These are phyloP conservation scores for Sebastes vulpes DNA, from an alignment of 2,797 vertebrate genomes.

Conservation along the genomic window DNA sequence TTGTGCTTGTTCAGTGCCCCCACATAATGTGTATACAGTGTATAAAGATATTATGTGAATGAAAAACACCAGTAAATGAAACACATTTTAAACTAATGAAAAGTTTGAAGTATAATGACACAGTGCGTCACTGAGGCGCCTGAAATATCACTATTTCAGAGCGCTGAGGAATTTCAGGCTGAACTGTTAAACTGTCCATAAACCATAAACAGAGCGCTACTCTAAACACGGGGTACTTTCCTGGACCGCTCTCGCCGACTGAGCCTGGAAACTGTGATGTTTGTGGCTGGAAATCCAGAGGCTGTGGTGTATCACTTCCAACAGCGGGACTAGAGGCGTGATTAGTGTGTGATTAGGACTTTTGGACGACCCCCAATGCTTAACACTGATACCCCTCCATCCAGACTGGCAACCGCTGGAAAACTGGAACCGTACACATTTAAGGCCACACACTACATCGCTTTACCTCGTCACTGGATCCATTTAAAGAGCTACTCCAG, in stretches of 20 bases:
- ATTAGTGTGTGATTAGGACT: constrained; percentile 50
- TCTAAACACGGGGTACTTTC: constrained; percentile 64
- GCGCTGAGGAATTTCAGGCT: constrained; percentile 34
- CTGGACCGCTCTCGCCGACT: constrained; percentile 29
- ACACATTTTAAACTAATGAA: constrained; percentile 63
- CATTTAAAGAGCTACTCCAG: not conserved
- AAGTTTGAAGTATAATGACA: constrained; percentile 44
- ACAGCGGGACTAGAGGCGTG: constrained; percentile 1
- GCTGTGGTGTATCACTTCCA: constrained; percentile 41
- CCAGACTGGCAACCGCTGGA: constrained; percentile 3
- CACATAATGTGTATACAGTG: constrained; percentile 19
- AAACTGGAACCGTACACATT: constrained; percentile 6
- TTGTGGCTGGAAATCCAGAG: constrained; percentile 66
- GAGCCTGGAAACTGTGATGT: constrained; percentile 73
- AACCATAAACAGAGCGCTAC: constrained; percentile 65
- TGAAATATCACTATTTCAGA: constrained; percentile 45
- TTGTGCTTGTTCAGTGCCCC: constrained; percentile 41
- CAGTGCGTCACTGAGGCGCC: constrained; percentile 45
- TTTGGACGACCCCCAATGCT: constrained; percentile 28
- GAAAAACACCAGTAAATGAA: constrained; percentile 62
- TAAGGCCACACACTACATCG: not conserved
- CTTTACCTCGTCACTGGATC: not conserved
- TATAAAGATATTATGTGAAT: constrained; percentile 13
- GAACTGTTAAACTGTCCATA: constrained; percentile 61
- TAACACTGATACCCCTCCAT: constrained; percentile 17